Base-by-base conservation (phyloP, 2,888 invertebrate genomes). In the Eurytoma californica region DNA sequence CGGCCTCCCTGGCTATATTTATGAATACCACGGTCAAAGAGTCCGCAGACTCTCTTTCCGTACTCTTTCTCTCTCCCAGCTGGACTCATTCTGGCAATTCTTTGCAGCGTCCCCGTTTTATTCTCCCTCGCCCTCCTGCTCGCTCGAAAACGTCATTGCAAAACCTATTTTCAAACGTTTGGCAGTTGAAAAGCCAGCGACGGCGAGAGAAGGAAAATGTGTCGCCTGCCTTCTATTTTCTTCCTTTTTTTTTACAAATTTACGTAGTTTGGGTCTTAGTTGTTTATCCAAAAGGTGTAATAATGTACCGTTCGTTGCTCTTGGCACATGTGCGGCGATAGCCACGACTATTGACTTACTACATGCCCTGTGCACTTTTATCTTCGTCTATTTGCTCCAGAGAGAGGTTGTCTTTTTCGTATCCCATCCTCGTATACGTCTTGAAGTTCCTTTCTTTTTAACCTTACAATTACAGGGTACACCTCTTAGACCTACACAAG, bases 11-110 rank as follows among this genome's bases (percentile, higher is more conserved):
- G 85, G 84, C 87, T 86, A 84, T 85, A 86, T 87, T 87, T 87
- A 87, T 88, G 88, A 89, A 89, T 89, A 88, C 86, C 86, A 88
- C 85, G 89, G 88, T 87, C 78, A 73, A 72, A 67, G 39, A 39
- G 68, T 68, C 53, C 18, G 78, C 49, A 55, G 20, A 66, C 57
- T 58, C 47, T 47, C 39, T 61, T 30, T 61, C 61, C 61, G 13
- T 61, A 58, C 57, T 57, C 14, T 51, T 28, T 30, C 30, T 51
- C 63, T 3, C 28, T 49, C 16, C 9, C 2, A 16, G 16, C 51
- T 51, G 55, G 77, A 58, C 69, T 75, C 72, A 51, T 53, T 75
- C 61, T 66, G 12, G 72, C 61, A 47, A 65, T 66, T 47, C 53
- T 28, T 39, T 9, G 18, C 53, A 55, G 55, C n/a, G 51, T 53